Evolutionary conservation across 2,797 vertebrate species (phyloP).

Genomic region (Myotis vivesi): DNA sequence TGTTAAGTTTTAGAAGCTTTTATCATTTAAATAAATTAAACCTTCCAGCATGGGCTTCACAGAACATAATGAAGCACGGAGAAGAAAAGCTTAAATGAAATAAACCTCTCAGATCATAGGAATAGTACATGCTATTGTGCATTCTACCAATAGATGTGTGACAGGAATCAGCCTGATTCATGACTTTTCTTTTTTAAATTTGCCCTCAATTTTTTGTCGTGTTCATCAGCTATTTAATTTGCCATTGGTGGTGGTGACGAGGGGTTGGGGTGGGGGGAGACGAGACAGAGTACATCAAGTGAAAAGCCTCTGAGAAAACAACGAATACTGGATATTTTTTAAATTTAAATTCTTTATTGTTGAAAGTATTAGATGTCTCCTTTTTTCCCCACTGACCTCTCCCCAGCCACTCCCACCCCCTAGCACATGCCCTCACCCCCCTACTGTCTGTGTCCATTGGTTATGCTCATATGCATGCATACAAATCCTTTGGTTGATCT

Average conservation of each 20-base stretch:
- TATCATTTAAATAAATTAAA: constrained; percentile 77
- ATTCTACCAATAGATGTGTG: constrained; percentile 31
- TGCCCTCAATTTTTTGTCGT: constrained; percentile 25
- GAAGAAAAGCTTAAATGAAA: constrained; percentile 67
- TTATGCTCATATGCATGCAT: too few relatives aligned
- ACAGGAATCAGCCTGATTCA: constrained; percentile 36
- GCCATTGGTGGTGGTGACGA: not conserved
- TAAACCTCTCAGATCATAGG: constrained; percentile 56
- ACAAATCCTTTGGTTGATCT: too few relatives aligned
- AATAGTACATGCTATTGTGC: not conserved
- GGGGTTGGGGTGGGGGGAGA: too few relatives aligned
- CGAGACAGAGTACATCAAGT: not conserved
- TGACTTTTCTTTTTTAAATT: constrained; percentile 39
- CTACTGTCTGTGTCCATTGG: too few relatives aligned
- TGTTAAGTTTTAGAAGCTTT: constrained; percentile 68
- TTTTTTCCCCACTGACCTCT: too few relatives aligned
- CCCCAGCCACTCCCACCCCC: too few relatives aligned
- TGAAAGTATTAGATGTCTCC: too few relatives aligned
- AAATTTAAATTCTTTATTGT: too few relatives aligned
- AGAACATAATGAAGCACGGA: constrained; percentile 61
- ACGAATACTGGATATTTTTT: too few relatives aligned
- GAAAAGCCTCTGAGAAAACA: not conserved
- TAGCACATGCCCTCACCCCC: too few relatives aligned
- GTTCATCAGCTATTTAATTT: constrained; percentile 54
- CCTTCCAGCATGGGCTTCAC: constrained; percentile 63